Evolutionary conservation across 2,888 invertebrate genomes (phyloP).

Genomic region (Acronicta leporina): DNA sequence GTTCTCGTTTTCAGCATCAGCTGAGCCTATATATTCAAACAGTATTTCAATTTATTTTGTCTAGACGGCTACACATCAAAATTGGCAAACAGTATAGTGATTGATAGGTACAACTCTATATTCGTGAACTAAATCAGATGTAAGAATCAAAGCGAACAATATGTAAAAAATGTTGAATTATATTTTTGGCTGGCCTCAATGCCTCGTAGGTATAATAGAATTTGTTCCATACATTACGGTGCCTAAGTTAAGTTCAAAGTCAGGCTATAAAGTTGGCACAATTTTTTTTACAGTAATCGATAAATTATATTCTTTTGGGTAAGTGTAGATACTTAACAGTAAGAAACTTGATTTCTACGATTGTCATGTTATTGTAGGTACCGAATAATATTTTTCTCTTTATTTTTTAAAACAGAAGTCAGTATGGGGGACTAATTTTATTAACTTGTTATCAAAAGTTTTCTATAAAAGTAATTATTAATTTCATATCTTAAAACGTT

Average conservation of each 20-base stretch:
- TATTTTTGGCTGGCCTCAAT: conserved; percentile 29
- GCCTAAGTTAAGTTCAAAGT: conserved; percentile 19
- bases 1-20: background rate
- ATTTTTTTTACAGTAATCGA: too few relatives aligned
- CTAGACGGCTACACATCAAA: conserved; percentile 41
- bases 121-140: conserved; percentile 22
- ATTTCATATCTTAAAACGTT: conserved; percentile 4
- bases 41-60: conserved; percentile 46
- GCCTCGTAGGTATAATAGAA: conserved; percentile 38
- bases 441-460: too few relatives aligned
- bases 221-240: conserved; percentile 19
- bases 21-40: conserved; percentile 23
- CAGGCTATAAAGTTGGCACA: conserved; percentile 12
- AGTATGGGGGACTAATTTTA: too few relatives aligned
- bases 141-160: conserved; percentile 18
- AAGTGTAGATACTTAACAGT: too few relatives aligned
- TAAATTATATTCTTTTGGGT: too few relatives aligned
- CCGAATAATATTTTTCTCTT: too few relatives aligned
- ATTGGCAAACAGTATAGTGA: conserved; percentile 24
- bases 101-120: conserved; percentile 14
- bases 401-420: too few relatives aligned
- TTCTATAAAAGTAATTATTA: background rate
- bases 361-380: too few relatives aligned
- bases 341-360: too few relatives aligned
- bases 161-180: conserved; percentile 37